These are phyloP conservation scores for Philhelius pedissequus DNA, from an alignment of 2,888 invertebrate species.

Conservation along the genomic window DNA sequence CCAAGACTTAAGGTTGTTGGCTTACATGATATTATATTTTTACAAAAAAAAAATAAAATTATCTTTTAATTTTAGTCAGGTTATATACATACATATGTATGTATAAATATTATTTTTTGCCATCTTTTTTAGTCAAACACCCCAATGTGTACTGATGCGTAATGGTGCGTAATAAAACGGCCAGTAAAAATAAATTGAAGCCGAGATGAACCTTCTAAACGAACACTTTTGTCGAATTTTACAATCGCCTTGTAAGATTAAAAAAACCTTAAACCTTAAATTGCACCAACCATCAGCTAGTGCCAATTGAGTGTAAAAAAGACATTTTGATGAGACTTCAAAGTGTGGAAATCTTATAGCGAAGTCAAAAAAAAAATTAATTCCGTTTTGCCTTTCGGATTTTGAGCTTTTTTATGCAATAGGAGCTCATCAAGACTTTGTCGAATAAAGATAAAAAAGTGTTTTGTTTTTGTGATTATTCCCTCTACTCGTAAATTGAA, in stretches of 20 bases:
- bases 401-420: neutral
- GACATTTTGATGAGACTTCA: neutral
- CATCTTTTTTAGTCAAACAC: neutral
- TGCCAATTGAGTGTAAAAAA: neutral
- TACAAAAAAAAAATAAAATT: no score
- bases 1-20: no score
- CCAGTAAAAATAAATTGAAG: neutral
- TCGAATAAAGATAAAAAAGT: neutral
- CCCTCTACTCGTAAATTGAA: neutral
- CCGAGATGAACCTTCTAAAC: neutral
- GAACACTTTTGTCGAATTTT: neutral
- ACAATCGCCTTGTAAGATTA: neutral
- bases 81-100: no score
- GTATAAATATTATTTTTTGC: neutral
- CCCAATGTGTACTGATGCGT: neutral
- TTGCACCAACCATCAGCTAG: neutral
- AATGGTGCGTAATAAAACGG: neutral
- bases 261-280: neutral
- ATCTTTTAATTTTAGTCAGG: no score
- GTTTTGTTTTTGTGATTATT: neutral
- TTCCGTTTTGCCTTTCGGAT: slow-evolving; percentile 14
- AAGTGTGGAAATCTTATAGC: neutral
- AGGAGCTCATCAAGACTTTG: neutral
- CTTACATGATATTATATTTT: no score
- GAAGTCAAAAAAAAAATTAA: neutral